These are phyloP conservation scores for Siniperca undulata DNA, from an alignment of 2,797 vertebrate genomes.

Conservation along the genomic window DNA sequence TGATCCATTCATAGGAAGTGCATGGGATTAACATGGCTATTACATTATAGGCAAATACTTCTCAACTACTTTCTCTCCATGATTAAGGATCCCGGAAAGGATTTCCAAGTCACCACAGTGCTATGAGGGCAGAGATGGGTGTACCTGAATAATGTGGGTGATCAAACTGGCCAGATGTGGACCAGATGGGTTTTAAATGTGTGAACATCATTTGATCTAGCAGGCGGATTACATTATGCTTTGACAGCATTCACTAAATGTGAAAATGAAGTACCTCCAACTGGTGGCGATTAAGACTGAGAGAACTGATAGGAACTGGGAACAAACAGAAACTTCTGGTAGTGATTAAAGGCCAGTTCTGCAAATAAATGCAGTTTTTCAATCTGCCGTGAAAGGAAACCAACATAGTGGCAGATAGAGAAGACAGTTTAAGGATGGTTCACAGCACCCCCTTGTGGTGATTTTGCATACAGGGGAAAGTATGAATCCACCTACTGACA, in stretches of 20 bases:
- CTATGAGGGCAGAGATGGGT: slow-evolving; percentile 6
- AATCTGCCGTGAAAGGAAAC: slow-evolving; percentile 41
- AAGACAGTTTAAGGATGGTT: slow-evolving; percentile 3
- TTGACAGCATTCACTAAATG: slow-evolving; percentile 39
- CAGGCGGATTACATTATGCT: slow-evolving; percentile 31
- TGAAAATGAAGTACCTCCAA: slow-evolving; percentile 45
- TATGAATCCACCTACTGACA: background rate
- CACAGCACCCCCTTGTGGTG: slow-evolving; percentile 66
- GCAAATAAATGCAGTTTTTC: slow-evolving; percentile 38
- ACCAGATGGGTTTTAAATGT: slow-evolving; percentile 57
- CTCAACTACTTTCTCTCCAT: background rate
- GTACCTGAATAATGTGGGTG: slow-evolving; percentile 28
- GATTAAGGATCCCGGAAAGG: slow-evolving; percentile 14
- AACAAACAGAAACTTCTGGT: slow-evolving; percentile 58
- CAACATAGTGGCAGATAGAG: slow-evolving; percentile 4
- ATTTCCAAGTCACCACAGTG: slow-evolving; percentile 14
- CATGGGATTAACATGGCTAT: slow-evolving; percentile 25
- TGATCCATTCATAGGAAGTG: slow-evolving; percentile 28
- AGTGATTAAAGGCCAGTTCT: slow-evolving; percentile 53
- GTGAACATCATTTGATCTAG: slow-evolving; percentile 39
- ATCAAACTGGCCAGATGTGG: slow-evolving; percentile 60
- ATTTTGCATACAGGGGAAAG: background rate
- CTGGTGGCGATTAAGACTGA: slow-evolving; percentile 55
- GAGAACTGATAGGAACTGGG: slow-evolving; percentile 28
- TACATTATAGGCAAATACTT: slow-evolving; percentile 12